A percentile compares a stretch with the other conserved stretches of the same genome.
phyloP scores from a whole-genome alignment of 2,888 invertebrate genomes.

The Polydrusus tereticollis region DNA sequence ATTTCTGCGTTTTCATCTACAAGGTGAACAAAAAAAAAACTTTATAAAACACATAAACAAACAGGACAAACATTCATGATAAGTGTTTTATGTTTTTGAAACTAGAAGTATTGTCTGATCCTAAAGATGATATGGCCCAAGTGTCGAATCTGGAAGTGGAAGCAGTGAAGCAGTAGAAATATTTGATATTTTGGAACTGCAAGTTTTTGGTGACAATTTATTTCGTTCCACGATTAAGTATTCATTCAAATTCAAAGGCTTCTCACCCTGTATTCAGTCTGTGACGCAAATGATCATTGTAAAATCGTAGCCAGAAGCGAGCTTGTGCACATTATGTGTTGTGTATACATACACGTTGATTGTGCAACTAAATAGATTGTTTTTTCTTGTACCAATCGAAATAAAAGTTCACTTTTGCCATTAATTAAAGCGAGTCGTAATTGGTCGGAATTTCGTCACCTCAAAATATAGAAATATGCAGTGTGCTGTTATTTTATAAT shows the following conservation, averaged over 20 bases:
- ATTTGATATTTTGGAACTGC: no score
- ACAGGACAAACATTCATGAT: no score
- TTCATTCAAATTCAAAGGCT: not conserved
- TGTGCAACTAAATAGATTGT: constrained; percentile 31
- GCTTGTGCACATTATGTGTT: not conserved
- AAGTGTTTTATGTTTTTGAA: no score
- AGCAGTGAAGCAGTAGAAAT: no score
- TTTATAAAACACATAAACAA: not conserved
- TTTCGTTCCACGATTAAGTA: not conserved
- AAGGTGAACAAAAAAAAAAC: not conserved
- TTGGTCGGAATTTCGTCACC: constrained; percentile 34
- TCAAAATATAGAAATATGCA: not conserved
- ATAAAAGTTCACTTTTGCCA: constrained; percentile 25
- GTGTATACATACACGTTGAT: not conserved
- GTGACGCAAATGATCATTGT: constrained; percentile 21
- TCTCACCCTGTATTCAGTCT: constrained; percentile 2
- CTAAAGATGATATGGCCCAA: no score
- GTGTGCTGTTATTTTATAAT: not conserved
- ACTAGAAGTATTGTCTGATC: no score
- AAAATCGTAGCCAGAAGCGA: constrained; percentile 23
- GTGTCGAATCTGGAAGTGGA: no score
- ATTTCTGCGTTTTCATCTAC: constrained; percentile 16
- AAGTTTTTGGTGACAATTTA: no score
- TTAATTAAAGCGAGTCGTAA: constrained; percentile 19
- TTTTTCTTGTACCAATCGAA: constrained; percentile 31